These are phyloP conservation scores for Capricornis sumatraensis DNA, from an alignment of 2,113 vertebrate species.

Conservation along the genomic window DNA sequence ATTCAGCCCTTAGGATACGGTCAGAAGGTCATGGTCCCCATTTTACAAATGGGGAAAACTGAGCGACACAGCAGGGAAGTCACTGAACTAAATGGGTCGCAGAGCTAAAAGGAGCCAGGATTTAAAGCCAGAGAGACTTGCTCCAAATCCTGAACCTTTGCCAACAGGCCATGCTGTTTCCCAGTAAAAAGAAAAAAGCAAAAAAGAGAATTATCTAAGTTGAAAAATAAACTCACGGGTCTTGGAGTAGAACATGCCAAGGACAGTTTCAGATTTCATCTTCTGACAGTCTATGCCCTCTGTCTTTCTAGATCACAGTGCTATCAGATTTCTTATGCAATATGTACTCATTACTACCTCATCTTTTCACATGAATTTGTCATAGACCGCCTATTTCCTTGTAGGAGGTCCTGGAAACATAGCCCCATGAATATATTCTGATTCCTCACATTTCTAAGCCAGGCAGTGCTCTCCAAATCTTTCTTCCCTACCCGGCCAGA, in stretches of 20 bases:
- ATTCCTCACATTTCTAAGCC: not conserved
- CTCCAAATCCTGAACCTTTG: not conserved
- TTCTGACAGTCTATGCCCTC: not conserved
- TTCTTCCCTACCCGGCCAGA: not conserved
- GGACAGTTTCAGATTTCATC: not conserved
- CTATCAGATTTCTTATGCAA: not conserved
- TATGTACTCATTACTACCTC: not conserved
- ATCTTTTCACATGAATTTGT: not conserved
- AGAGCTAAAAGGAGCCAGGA: not conserved
- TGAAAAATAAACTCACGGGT: not conserved
- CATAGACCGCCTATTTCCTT: not conserved
- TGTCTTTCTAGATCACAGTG: not conserved
- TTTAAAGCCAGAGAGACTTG: not conserved
- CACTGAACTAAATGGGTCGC: not conserved
- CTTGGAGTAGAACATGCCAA: not conserved
- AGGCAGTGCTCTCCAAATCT: not conserved
- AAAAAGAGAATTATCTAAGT: not conserved
- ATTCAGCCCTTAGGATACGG: not conserved
- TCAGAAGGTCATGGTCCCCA: not conserved
- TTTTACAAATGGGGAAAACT: not conserved
- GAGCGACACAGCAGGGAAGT: not conserved
- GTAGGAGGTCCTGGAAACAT: not conserved
- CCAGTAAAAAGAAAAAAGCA: not conserved
- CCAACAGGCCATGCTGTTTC: not conserved
- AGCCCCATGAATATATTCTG: not conserved